Percentiles rank a stretch among this genome's conserved stretches.
These are phyloP conservation scores for Augiades crinisus DNA, from an alignment of 2,888 invertebrate genomes.

Conservation along the genomic window DNA sequence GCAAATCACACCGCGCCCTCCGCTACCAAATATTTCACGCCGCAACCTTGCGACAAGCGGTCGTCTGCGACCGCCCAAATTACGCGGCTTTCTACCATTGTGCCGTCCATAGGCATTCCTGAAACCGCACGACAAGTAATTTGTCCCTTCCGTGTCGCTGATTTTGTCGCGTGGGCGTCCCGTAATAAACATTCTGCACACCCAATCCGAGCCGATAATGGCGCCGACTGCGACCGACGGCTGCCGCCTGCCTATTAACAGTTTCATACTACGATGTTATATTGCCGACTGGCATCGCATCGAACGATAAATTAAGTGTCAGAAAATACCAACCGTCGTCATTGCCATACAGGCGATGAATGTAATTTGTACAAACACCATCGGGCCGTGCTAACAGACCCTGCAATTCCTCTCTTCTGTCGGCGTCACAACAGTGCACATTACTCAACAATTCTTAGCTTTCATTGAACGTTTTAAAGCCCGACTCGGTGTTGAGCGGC, in stretches of 20 bases:
- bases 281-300: constrained; percentile 19
- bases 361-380: constrained; percentile 50
- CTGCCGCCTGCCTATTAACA: constrained; percentile 2
- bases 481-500: constrained; percentile 37
- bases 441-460: constrained; percentile 40
- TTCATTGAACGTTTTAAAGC: constrained; percentile 38
- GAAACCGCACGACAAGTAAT: constrained; percentile 58
- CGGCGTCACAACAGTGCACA: constrained; percentile 34
- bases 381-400: constrained; percentile 34
- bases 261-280: constrained; percentile 8
- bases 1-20: constrained; percentile 59
- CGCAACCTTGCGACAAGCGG: constrained; percentile 42
- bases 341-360: constrained; percentile 53
- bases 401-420: constrained; percentile 39
- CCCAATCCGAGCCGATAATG: constrained; percentile 15
- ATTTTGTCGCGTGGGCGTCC: constrained; percentile 46
- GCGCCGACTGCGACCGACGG: constrained; percentile 1
- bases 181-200: constrained; percentile 35
- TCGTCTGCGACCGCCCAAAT: constrained; percentile 57
- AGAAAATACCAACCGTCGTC: constrained; percentile 47
- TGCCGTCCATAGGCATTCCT: constrained; percentile 55
- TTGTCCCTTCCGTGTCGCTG: constrained; percentile 68
- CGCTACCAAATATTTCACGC: constrained; percentile 72
- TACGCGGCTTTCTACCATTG: constrained; percentile 48
- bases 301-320: constrained; percentile 39